Conservation (phyloP, 2,888 invertebrate genomes). For the Trichogramma dendrolimi region DNA sequence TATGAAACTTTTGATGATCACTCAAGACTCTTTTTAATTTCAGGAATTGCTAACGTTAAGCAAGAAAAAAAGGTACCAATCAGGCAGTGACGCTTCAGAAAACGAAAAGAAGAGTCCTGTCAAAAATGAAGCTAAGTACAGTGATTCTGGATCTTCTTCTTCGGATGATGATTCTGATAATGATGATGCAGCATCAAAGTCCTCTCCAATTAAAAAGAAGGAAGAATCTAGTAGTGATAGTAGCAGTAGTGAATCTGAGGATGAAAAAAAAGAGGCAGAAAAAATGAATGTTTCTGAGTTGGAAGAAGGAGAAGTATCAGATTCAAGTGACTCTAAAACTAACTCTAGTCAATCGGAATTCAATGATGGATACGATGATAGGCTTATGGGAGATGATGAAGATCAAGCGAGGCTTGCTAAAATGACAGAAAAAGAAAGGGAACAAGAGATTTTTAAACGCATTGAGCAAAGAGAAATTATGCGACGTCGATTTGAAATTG, state of each 20-base stretch:
- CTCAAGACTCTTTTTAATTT: slow-evolving; percentile 7
- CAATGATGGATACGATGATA: slow-evolving; percentile 94
- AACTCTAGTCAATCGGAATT: slow-evolving; percentile 80
- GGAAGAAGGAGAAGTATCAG: slow-evolving; percentile 85
- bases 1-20: too few relatives aligned
- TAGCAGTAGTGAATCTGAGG: slow-evolving; percentile 50
- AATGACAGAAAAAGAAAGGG: slow-evolving; percentile 94
- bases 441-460: slow-evolving; percentile 94
- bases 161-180: slow-evolving; percentile 56
- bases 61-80: slow-evolving; percentile 68
- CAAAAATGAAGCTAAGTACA: slow-evolving; percentile 36
- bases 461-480: slow-evolving; percentile 91
- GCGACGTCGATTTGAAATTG: slow-evolving; percentile 93
- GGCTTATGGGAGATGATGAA: slow-evolving; percentile 94
- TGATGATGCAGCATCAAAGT: slow-evolving; percentile 45
- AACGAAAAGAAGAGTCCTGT: slow-evolving; percentile 41
- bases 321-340: slow-evolving; percentile 56
- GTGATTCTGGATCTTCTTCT: slow-evolving; percentile 56
- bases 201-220: slow-evolving; percentile 42
- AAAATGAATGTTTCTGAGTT: slow-evolving; percentile 60
- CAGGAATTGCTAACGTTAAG: slow-evolving; percentile 79
- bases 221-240: slow-evolving; percentile 51
- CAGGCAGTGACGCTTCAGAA: slow-evolving; percentile 47
- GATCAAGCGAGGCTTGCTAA: slow-evolving; percentile 84
- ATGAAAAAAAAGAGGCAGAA: slow-evolving; percentile 44